Percentiles rank a stretch among this genome's conserved stretches.
Conservation (phyloP, 2,113 vertebrate genomes). For the Lepidiolamprologus cunningtoni region DNA sequence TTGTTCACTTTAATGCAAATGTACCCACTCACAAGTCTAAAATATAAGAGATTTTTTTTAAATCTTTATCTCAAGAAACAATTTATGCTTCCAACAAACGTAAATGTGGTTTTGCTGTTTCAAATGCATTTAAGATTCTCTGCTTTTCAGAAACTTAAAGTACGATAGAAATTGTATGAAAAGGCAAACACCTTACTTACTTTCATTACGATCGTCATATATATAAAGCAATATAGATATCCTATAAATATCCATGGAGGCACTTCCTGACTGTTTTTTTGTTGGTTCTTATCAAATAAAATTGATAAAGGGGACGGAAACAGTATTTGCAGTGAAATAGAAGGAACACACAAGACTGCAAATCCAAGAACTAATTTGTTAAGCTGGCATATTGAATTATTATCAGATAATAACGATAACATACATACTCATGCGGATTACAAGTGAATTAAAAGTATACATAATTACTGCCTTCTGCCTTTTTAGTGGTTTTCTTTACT, state of each 20-base stretch:
- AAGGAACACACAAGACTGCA: fast-evolving
- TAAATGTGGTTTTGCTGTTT: background rate
- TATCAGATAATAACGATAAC: background rate
- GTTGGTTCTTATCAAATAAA: background rate
- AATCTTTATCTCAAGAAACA: background rate
- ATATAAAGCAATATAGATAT: background rate
- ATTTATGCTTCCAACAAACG: fast-evolving
- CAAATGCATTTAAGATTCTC: background rate
- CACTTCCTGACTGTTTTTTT: background rate
- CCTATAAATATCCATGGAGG: background rate
- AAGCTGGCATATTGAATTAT: background rate
- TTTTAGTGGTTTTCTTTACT: background rate
- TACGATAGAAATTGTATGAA: background rate
- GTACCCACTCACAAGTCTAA: background rate
- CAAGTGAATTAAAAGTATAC: background rate
- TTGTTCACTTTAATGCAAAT: background rate
- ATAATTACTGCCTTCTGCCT: background rate
- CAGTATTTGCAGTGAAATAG: background rate
- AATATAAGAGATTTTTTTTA: fast-evolving
- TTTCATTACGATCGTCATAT: fast-evolving
- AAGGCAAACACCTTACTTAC: background rate
- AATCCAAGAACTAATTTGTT: background rate
- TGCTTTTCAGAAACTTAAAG: fast-evolving
- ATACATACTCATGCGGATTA: fast-evolving
- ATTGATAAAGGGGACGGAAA: background rate